Evolutionary conservation across 64 coral and sea anemone genomes (phyloP), one percentile per base, ranked within the genome.

Genomic region (Actinia tenebrosa): DNA sequence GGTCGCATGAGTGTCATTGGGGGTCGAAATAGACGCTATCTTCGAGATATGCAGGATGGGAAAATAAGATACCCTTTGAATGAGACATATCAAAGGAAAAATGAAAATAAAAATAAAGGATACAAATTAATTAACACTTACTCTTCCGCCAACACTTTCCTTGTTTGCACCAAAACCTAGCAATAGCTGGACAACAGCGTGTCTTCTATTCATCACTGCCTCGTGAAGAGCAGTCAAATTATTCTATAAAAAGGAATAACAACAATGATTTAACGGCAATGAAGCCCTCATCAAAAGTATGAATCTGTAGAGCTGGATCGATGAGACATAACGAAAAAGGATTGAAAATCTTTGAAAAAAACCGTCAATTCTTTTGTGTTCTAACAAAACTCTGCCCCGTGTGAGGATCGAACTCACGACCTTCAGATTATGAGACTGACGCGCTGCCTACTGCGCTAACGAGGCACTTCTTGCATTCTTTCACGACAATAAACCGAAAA

Each of bases 371-470:
- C 7, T 50, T 1, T 50, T 47, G 46, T 47, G 2, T 47, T 47
- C 2, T 2, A n/a, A 86, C 68, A 77, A 71, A 71, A 77, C 60
- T 80, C 10, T 89, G 88, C 88, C 79, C 80, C 88, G 88, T 89
- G 88, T 89, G 88, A 89, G 88, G 88, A 84, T 89, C 80, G 88
- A 89, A 89, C 88, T 89, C 80, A 89, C 80, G 88, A 89, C 88
- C 88, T 89, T 89, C 88, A 89, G 88, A 89, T 89, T 88, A 91
- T 91, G 89, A 91, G 89, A 91, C 89, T 91, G 89, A 91, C 89
- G 89, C 89, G 89, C 89, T 91, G 84, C 89, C 89, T 91, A 91
- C 89, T 91, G 89, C 89, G 89, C 84, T 91, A 91, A 91, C 89
- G 84, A 91, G 89, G 89, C 89, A 91, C 3, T 50, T 4, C 0